Base-by-base conservation (phyloP, 2,113 vertebrate species). In the Cynopterus brachyotis region DNA sequence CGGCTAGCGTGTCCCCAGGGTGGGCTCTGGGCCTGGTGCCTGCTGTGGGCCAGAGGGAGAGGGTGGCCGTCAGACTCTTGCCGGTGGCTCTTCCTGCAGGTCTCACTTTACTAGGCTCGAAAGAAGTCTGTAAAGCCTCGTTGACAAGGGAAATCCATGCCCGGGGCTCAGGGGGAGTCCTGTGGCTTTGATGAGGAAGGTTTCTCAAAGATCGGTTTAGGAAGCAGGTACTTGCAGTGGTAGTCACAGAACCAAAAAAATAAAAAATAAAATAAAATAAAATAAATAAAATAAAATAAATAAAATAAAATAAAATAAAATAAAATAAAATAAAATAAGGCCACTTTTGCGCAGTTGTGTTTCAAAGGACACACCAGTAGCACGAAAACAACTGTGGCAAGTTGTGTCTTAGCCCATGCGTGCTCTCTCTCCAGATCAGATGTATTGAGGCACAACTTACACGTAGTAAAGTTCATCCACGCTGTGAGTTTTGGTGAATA, bases 61-160 rank as follows among this genome's bases (percentile, higher is more conserved):
- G 45, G 35, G 19, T 26, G 55, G 32, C 42, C n/a, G 3, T 47
- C 47, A 10, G 59, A 28, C 10, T 66, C 66, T 70, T 13, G 2
- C n/a, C 85, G 24, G 42, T 0, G 4, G n/a, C 40, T 75, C 17
- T 66, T 50, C 19, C 37, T 9, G 32, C 4, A 9, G 69, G 70
- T 42, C 80, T 94, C 85, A 66, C 53, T 81, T 95, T 85, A 84
- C 89, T 9, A 80, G 81, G 45, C 88, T 67, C 69, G 82, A 95
- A 91, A 96, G 75, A 47, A 60, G 70, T 30, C 75, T 89, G 10
- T 28, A 26, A 78, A 82, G 90, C 62, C 80, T 95, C 83, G 8
- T 70, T 83, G 67, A 96, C 92, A 96, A 95, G 69, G 88, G 32
- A 75, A 93, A 70, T 83, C 94, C 69, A 60, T 76, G 78, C 72